Evolutionary conservation across 2,888 invertebrate genomes (phyloP), one percentile per base, ranked within the genome.

Genomic region (Cenopis cana): DNA sequence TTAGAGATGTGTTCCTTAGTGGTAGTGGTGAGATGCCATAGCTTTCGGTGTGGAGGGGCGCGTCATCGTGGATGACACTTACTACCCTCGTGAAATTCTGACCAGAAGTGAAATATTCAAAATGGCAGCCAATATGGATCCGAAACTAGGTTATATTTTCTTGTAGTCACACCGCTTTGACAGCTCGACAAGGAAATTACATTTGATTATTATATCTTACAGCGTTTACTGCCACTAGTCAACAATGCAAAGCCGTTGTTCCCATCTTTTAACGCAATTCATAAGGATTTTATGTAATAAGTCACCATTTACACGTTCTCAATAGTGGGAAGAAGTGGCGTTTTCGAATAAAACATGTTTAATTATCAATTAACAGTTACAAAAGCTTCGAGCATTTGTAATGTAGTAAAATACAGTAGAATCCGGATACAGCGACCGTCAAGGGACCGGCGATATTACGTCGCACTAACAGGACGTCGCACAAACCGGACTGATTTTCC

Each of bases 241-340:
- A 65, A 60, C 59, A 65, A 60, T 52, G 65, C 64, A 59, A 57
- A 55, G 57, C 70, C 62, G 49, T 71, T 71, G 71, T 49, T 71
- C 71, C 71, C 71, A 61, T 71, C 71, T 60, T 70, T 71, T 46
- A 49, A 71, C 66, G 67, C 71, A 70, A 70, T 70, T 70, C 60
- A 71, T 56, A 67, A 71, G 70, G 65, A 70, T 46, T 65, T 64
- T 52, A 60, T 36, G n/a, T 70, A 41, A 65, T 65, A 66, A 68
- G 36, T 66, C 69, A 70, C 69, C 52, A 65, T 69, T 52, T 36
- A 69, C 55, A 41, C 64, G 38, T 10, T 49, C 4, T 52, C 14
- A n/a, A 56, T 20, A 36, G 41, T 20, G 59, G 65, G 59, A 59
- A 66, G 70, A 65, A 64, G 38, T 64, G 20, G 64, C 60, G 24